A percentile compares a stretch with the other conserved stretches of the same genome.
phyloP scores from a whole-genome alignment of 2,888 invertebrate species.

The Agrochola circellaris region DNA sequence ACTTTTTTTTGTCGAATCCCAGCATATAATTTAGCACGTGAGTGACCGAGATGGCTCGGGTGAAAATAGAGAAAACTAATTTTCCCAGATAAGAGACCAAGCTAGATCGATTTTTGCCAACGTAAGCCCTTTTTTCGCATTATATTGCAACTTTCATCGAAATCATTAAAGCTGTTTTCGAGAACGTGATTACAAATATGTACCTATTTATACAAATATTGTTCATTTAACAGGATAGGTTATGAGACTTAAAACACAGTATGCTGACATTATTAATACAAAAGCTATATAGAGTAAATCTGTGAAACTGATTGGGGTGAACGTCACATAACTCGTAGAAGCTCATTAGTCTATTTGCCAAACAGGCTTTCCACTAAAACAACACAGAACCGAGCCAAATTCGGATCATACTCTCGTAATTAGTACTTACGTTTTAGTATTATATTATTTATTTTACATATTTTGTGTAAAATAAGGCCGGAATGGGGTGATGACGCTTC shows the following conservation, averaged over 20 bases:
- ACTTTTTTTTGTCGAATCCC: background rate
- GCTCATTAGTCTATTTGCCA: slow-evolving; percentile 80
- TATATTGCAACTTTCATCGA: too few species aligned
- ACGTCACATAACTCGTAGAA: slow-evolving; percentile 65
- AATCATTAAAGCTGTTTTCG: too few species aligned
- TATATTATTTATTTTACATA: slow-evolving; percentile 51
- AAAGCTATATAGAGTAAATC: slow-evolving; percentile 37
- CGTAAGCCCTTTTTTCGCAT: too few species aligned
- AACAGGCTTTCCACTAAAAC: slow-evolving; percentile 74
- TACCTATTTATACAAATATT: too few species aligned
- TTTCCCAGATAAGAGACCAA: too few species aligned
- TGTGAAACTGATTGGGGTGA: slow-evolving; percentile 62
- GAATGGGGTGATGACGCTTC: slow-evolving; percentile 28
- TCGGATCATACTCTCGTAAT: slow-evolving; percentile 66
- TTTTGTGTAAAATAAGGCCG: slow-evolving; percentile 34
- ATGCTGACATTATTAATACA: slow-evolving; percentile 30
- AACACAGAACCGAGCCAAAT: slow-evolving; percentile 76
- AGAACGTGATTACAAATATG: too few species aligned
- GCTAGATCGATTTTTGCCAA: too few species aligned
- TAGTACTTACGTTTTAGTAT: slow-evolving; percentile 62
- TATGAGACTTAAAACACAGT: background rate
- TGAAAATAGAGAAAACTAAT: too few species aligned
- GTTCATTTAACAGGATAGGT: too few species aligned
- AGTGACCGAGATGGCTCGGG: too few species aligned
- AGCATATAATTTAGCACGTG: too few species aligned